Conservation (phyloP, 30 jellyfish, hydroid and myxozoan genomes). For the Aurelia aurita region DNA sequence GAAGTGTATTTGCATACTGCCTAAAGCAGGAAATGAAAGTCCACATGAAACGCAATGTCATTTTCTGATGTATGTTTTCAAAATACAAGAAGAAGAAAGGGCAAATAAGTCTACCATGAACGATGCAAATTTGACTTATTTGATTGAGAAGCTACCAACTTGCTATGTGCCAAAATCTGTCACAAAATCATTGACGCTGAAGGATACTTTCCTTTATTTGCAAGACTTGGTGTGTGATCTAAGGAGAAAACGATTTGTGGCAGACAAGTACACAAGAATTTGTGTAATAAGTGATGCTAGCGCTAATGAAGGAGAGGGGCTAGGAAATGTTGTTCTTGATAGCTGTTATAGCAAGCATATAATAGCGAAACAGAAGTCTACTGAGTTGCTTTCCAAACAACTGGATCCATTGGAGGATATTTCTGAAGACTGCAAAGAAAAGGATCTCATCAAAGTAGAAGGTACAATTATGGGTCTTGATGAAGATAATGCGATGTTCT, state of each 20-base stretch:
- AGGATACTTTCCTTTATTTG: neutral
- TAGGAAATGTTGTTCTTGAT: too few relatives aligned
- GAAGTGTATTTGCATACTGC: too few relatives aligned
- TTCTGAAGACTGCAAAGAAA: constrained; percentile 10
- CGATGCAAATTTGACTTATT: neutral
- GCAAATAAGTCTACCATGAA: too few relatives aligned
- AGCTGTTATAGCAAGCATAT: neutral
- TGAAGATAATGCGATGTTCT: constrained; percentile 53
- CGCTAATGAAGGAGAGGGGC: neutral
- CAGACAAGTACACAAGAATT: constrained; percentile 35
- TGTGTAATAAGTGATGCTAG: neutral
- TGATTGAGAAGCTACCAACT: constrained; percentile 24
- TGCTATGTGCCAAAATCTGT: constrained; percentile 55
- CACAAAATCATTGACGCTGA: constrained; percentile 6
- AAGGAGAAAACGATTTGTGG: neutral
- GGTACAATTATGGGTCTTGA: constrained; percentile 44
- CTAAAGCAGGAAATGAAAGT: too few relatives aligned
- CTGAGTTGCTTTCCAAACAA: neutral
- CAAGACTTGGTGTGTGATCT: neutral
- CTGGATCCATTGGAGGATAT: neutral
- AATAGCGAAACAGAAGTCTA: neutral
- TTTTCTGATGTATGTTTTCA: too few relatives aligned
- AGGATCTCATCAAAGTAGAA: constrained; percentile 21
- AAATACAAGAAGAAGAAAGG: too few relatives aligned
- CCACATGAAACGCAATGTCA: too few relatives aligned